Evolutionary conservation across 2,113 vertebrate species (phyloP).

Genomic region (Thunnus maccoyii): DNA sequence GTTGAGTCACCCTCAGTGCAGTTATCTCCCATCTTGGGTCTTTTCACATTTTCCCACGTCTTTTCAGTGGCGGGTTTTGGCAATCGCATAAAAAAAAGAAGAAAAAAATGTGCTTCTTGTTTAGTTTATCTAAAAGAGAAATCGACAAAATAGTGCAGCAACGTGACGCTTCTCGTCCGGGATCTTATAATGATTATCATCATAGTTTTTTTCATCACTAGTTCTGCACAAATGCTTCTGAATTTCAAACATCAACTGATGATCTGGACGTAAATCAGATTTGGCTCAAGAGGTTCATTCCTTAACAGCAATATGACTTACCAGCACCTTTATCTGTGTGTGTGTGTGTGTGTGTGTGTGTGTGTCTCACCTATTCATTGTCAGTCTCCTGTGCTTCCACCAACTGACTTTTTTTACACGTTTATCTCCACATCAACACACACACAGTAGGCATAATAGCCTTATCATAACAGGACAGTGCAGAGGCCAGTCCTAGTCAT

Average conservation of each 20-base stretch:
- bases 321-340: neutral
- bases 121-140: no score
- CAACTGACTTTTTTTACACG: neutral
- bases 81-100: no score
- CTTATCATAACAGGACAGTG: constrained; percentile 39
- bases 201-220: neutral
- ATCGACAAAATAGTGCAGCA: neutral
- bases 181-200: no score
- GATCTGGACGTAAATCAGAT: neutral
- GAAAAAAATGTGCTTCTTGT: neutral
- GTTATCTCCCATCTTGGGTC: no score
- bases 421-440: constrained; percentile 23
- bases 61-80: no score
- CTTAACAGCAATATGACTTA: neutral
- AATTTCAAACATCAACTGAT: neutral
- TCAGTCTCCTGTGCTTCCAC: constrained; percentile 26
- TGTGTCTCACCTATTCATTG: constrained; percentile 14
- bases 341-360: constrained; percentile 12
- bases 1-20: no score
- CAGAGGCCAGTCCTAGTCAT: constrained; percentile 32
- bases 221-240: neutral
- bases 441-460: constrained; percentile 18
- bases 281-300: neutral
- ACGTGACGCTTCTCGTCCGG: neutral
- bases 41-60: no score